Evolutionary conservation across 2,113 vertebrate genomes (phyloP), one percentile per base, ranked within the genome.

Genomic region (Myotis yumanensis): DNA sequence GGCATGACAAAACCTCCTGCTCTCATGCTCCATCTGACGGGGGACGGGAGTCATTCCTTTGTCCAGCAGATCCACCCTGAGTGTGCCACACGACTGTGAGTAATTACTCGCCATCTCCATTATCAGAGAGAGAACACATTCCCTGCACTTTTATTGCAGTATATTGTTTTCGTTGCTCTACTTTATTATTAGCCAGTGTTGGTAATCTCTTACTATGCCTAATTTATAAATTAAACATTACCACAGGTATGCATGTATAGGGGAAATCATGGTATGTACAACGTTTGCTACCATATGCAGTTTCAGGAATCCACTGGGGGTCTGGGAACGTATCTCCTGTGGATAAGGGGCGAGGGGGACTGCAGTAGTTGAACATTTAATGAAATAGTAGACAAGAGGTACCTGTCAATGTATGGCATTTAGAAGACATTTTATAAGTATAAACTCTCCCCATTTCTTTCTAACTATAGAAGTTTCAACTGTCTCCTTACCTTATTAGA

Each of bases 401-500:
- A 71, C 32, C 51, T 73, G 62, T 17, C 15, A 83, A 75, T 14
- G 23, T 2, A 25, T 84, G 76, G 80, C 52, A 93, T 92, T 86
- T 72, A 69, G 46, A 92, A 90, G 72, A 35, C 25, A 90, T 40
- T 96, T 92, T 62, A 88, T 59, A 84, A 72, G 16, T 95, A 22
- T 17, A 35, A 85, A 62, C 59, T 48, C 18, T 3, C 12, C 20
- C 69, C 11, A 20, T 30, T 14, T 59, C 10, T 37, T 90, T 68
- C 71, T 84, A 89, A 77, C 51, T 85, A 37, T 0, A 73, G 66
- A 28, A 86, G 69, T 35, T 59, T 84, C 73, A 95, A 54, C 28
- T 62, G 10, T 68, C 18, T 30, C 25, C 2, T 17, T 35, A 30
- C 76, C 40, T 85, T 77, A 59, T 35, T 46, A 86, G 30, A 96